phyloP scores from a whole-genome alignment of 2,888 invertebrate genomes.

The Orchesellides sinensis region DNA sequence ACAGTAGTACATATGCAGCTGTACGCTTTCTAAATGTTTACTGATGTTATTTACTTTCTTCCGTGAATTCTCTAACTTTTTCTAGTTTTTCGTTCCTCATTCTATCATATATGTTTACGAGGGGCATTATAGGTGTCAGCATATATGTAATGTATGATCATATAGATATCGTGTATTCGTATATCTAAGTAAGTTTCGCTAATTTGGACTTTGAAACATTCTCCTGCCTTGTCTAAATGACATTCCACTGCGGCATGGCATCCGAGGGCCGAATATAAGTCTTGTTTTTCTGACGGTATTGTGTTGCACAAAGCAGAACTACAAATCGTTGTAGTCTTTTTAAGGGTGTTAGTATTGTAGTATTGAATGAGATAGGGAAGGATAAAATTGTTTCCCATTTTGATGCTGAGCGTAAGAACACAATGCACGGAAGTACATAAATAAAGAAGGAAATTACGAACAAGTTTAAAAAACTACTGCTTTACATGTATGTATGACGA shows the following conservation, averaged over 20 bases:
- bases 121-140: too few species aligned
- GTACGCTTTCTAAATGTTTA: too few species aligned
- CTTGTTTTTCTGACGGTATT: neutral
- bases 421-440: constrained; percentile 32
- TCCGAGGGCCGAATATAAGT: neutral
- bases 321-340: neutral
- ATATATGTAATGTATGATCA: neutral
- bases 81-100: too few species aligned
- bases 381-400: constrained; percentile 12
- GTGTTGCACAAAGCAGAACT: neutral
- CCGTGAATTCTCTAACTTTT: too few species aligned
- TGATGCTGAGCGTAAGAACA: neutral
- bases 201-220: constrained; percentile 35
- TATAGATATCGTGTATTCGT: too few species aligned
- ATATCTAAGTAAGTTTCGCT: too few species aligned
- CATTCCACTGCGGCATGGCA: constrained; percentile 40
- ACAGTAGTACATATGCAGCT: too few species aligned
- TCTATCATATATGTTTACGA: too few species aligned
- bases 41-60: too few species aligned
- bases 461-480: constrained; percentile 50
- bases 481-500: constrained; percentile 37
- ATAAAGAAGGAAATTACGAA: constrained; percentile 47
- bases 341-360: too few species aligned
- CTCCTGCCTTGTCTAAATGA: constrained; percentile 32
- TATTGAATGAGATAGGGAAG: neutral